Percentiles rank a stretch among this genome's conserved stretches.
phyloP scores from a whole-genome alignment of 2,888 invertebrate species.

The Laothoe populi region DNA sequence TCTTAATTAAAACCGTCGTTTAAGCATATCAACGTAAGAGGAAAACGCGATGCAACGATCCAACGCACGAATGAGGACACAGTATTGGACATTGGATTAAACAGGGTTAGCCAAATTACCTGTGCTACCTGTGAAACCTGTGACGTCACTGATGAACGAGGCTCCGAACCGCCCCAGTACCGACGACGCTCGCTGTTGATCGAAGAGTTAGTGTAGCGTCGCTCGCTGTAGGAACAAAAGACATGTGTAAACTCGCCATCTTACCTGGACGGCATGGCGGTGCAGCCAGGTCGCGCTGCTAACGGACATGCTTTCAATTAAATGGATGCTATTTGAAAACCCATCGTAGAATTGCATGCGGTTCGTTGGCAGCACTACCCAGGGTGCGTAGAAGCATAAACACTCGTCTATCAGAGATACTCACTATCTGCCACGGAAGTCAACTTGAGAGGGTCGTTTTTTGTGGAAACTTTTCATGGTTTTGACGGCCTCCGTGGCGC shows the following conservation, averaged over 20 bases:
- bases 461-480: not conserved
- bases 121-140: constrained; percentile 73
- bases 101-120: constrained; percentile 45
- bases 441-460: not conserved
- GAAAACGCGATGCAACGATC: not conserved
- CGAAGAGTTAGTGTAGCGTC: constrained; percentile 75
- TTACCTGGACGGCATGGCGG: not conserved
- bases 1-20: no score
- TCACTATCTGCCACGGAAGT: not conserved
- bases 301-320: no score
- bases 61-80: not conserved
- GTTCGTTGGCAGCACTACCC: no score
- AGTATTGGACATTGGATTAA: not conserved
- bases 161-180: constrained; percentile 75
- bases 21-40: no score
- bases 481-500: not conserved
- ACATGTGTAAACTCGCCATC: not conserved
- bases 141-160: constrained; percentile 75
- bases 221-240: constrained; percentile 54
- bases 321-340: not conserved
- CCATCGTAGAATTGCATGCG: not conserved
- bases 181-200: constrained; percentile 77
- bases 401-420: not conserved
- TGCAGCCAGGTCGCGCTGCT: not conserved
- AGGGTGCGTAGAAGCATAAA: not conserved